Evolutionary conservation across 1,140 invertebrate species (phyloP).

Genomic region (Diplogasteroides magnus): DNA sequence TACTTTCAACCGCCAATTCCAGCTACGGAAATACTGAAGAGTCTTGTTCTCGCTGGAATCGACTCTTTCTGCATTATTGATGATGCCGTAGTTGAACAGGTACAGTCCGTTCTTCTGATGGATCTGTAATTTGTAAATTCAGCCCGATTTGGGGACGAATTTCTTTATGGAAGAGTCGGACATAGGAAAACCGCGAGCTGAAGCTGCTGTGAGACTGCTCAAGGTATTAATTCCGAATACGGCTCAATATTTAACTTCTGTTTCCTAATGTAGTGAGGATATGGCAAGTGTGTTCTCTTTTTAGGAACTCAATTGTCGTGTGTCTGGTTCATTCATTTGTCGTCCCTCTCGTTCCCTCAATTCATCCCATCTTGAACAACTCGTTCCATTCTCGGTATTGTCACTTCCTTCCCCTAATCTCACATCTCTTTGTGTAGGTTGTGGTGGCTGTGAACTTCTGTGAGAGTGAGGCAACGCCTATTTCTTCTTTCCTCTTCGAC

Average conservation of each 20-base stretch:
- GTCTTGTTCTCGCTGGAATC: conserved; percentile 84
- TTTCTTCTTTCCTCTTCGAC: conserved; percentile 20
- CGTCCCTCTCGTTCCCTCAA: background rate
- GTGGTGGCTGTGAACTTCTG: conserved; percentile 26
- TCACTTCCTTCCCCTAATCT: no score
- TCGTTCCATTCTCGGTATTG: background rate
- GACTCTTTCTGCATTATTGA: conserved; percentile 94
- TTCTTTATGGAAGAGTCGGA: conserved; percentile 26
- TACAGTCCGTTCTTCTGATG: conserved; percentile 5
- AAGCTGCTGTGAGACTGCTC: conserved; percentile 19
- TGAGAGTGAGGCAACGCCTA: conserved; percentile 8
- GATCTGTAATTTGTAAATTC: background rate
- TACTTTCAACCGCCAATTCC: no score
- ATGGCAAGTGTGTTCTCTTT: no score
- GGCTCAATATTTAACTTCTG: no score
- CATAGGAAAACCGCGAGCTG: conserved; percentile 26
- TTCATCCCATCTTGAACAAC: conserved; percentile 9
- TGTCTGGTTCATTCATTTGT: background rate
- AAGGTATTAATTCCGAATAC: no score
- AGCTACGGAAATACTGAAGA: conserved; percentile 77
- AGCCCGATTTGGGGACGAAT: conserved; percentile 26
- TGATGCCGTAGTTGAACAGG: conserved; percentile 21
- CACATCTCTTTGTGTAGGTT: no score
- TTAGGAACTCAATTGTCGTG: no score
- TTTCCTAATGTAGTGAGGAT: no score